Evolutionary conservation across 2,888 invertebrate species (phyloP), one percentile per base, ranked within the genome.

Genomic region (Julus scandinavius): DNA sequence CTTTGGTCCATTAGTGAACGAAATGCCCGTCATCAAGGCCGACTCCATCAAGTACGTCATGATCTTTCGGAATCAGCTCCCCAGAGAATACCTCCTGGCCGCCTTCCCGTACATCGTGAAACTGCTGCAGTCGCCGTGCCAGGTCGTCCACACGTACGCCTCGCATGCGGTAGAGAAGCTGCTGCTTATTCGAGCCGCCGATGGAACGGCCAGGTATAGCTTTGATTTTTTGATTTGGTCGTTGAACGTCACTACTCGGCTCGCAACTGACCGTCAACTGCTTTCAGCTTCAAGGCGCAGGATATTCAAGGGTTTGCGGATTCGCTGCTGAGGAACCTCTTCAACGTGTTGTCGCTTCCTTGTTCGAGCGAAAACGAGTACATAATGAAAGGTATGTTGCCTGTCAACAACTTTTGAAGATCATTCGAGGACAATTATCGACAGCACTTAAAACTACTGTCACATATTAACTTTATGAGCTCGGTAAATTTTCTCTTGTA

Each of bases 1-100:
- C 49, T 83, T n/a, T 63, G 63, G n/a, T n/a, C n/a, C 3, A n/a
- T 29, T 9, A 97, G 97, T 97, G 11, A 96, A 96, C 91, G 95
- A 96, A 90, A 93, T 96, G 89, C 97, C 98, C 0, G 97, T 99
- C 0, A 93, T 99, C 50, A 98, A 98, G 92, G 98, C 99, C 0
- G 99, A 99, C 92, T 96, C 97, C 3, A 95, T 99, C 88, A 99
- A 99, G 92, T 99, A 97, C 92, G 93, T 99, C 13, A 98, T 99
- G 96, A 97, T 97, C 7, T 99, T 99, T 93, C 95, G 99, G 89
- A 96, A 96, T 89, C 94, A 89, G 89, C 93, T 99, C 89, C 96
- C 97, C 0, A 94, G 94, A 86, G 96, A 97, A 90, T 93, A 96
- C 15, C 93, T 99, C 72, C 92, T 96, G 84, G 94, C 94, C 2